Base-by-base conservation (phyloP, 2,797 vertebrate genomes). In the Microhierax caerulescens region DNA sequence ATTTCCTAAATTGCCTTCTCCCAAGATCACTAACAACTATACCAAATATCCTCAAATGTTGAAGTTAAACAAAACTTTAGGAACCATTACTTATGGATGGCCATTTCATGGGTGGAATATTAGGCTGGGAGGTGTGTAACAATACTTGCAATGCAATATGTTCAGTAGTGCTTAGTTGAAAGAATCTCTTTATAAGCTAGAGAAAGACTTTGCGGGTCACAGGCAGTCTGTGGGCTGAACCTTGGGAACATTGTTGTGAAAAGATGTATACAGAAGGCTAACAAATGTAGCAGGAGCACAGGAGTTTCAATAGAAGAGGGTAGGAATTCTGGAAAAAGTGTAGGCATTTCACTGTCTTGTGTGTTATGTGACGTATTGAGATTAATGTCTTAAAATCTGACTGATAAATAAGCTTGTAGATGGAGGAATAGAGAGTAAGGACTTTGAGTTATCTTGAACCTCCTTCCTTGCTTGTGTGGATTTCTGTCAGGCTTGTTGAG, bases 1-100 rank as follows among this genome's bases (percentile, higher is more conserved):
- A 83, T 75, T 91, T 79, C 81, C 88, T 80, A 83, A 91, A 89
- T 79, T 94, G 87, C 43, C 61, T 82, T 69, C 84, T 94, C 72
- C 90, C 51, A 51, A 65, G 75, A 84, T 86, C 68, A 61, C 48
- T 83, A 57, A 36, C 57, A 72, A 13, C 89, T 76, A 65, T 30
- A 65, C 67, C 91, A 80, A 80, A 80, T 63, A 37, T 51, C 84
- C 67, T 88, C 93, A 88, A 36, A 88, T 50, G 72, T 34, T 86
- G 85, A 79, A 65, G 68, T 89, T 75, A 79, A 80, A 50, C 82
- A 83, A 86, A 83, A 17, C 78, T 76, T 79, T 76, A 87, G 89
- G 94, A 92, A 63, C 24, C 53, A 2, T 89, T 34, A 2, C 56
- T 81, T 86, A 18, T 16, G 53, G 85, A 41, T 90, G 76, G 36